Conservation (phyloP, 2,888 invertebrate species). For the Ornithoptera alexandrae region DNA sequence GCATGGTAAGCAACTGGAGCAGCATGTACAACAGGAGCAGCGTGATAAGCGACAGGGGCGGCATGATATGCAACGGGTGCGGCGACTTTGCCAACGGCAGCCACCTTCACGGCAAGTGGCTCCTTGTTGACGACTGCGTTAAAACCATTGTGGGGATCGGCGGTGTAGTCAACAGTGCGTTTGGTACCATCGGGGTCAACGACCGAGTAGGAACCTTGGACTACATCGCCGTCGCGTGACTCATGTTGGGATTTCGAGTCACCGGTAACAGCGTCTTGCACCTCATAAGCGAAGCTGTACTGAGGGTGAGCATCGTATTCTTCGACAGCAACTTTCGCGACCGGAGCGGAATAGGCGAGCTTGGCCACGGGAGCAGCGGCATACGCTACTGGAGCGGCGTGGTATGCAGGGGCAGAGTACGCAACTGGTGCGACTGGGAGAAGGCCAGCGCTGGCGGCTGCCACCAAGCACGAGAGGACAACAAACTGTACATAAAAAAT, state of each 20-base stretch:
- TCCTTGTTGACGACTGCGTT: conserved; percentile 79
- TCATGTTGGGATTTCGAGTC: conserved; percentile 73
- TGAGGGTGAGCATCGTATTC: conserved; percentile 53
- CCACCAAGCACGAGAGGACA: conserved; percentile 51
- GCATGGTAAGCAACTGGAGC: conserved; percentile 64
- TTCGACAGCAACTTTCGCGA: conserved; percentile 42
- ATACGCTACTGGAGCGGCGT: conserved; percentile 41
- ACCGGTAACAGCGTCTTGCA: conserved; percentile 77
- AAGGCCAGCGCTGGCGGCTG: conserved; percentile 52
- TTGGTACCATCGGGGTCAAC: conserved; percentile 79
- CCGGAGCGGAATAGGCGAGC: conserved; percentile 55
- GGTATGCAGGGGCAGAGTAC: conserved; percentile 44
- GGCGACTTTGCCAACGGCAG: conserved; percentile 38
- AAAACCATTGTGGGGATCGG: conserved; percentile 74
- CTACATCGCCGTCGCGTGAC: conserved; percentile 68
- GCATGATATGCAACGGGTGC: conserved; percentile 42
- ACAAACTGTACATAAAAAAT: conserved; percentile 45
- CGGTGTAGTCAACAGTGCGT: conserved; percentile 77
- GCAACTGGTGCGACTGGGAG: conserved; percentile 26
- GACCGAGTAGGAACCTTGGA: conserved; percentile 78
- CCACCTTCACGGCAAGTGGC: conserved; percentile 44
- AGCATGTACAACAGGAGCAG: conserved; percentile 64
- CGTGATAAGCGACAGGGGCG: conserved; percentile 46
- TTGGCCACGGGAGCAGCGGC: conserved; percentile 56
- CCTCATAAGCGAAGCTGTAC: conserved; percentile 79